phyloP scores from a whole-genome alignment of 2,797 vertebrate genomes.

The Enteromius fasciolatus region DNA sequence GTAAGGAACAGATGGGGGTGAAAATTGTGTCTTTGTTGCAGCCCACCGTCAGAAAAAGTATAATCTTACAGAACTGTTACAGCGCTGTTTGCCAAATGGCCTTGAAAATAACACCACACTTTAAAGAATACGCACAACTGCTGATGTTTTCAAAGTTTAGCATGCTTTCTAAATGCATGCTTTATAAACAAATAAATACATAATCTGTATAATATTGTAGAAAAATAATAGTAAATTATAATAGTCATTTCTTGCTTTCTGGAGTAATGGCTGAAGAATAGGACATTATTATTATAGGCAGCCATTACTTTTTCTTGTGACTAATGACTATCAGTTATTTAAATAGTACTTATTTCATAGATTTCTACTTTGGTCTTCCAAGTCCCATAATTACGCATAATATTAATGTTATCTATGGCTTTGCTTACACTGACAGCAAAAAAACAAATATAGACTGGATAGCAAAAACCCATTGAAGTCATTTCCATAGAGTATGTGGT shows the following conservation, averaged over 20 bases:
- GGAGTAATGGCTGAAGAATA: not conserved
- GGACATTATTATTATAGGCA: not conserved
- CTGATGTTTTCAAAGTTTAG: not conserved
- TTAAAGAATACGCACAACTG: not conserved
- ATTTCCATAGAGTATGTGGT: not conserved
- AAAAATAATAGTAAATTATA: not conserved
- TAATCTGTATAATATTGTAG: not conserved
- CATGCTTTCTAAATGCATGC: not conserved
- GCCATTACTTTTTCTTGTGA: not conserved
- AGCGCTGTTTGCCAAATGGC: not conserved
- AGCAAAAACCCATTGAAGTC: not conserved
- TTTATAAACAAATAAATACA: not conserved
- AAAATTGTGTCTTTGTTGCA: slow-evolving; percentile 15
- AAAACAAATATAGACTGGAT: not conserved
- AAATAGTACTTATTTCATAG: not conserved
- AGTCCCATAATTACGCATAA: not conserved
- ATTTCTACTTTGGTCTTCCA: not conserved
- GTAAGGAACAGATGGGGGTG: slow-evolving; percentile 11
- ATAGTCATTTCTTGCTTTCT: not conserved
- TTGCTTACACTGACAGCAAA: not conserved
- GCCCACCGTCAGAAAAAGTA: slow-evolving; percentile 4
- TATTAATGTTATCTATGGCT: not conserved
- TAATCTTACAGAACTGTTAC: not conserved
- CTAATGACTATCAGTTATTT: not conserved
- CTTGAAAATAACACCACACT: not conserved